A percentile compares a stretch with the other conserved stretches of the same genome.
Conservation (phyloP, 1,140 invertebrate genomes). For the Bemisia tabaci region DNA sequence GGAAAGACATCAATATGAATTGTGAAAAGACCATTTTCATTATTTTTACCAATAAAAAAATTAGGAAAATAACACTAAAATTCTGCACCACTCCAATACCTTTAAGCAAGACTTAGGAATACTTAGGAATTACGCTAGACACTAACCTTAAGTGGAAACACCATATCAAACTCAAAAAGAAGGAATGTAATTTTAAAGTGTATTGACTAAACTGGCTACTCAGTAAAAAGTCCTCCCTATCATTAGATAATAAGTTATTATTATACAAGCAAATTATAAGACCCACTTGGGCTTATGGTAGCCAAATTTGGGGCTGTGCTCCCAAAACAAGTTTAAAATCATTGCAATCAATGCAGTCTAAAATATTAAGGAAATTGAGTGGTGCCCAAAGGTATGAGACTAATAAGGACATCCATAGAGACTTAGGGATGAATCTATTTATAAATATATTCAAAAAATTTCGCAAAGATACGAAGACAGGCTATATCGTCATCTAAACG, state of each 20-base stretch:
- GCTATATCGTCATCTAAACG: too few species aligned
- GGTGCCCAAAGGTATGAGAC: background rate
- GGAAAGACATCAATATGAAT: too few species aligned
- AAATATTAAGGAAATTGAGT: constrained; percentile 22
- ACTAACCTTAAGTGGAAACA: too few species aligned
- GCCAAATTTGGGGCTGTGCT: constrained; percentile 9
- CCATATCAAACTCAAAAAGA: constrained; percentile 15
- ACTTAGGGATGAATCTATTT: too few species aligned
- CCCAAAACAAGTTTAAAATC: constrained; percentile 10
- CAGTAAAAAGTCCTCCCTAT: background rate
- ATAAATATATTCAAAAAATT: too few species aligned
- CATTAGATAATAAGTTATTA: constrained; percentile 24
- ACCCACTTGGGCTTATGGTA: constrained; percentile 10
- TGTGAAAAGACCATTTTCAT: too few species aligned
- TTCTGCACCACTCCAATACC: too few species aligned
- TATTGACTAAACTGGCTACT: constrained; percentile 13
- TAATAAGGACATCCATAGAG: background rate
- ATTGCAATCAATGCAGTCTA: constrained; percentile 11
- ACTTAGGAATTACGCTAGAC: too few species aligned
- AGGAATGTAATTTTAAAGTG: constrained; percentile 15
- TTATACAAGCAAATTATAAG: constrained; percentile 22
- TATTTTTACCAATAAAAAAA: too few species aligned
- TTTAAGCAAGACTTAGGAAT: too few species aligned
- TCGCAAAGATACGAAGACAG: too few species aligned
- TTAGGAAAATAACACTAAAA: too few species aligned